Evolutionary conservation across 1,140 invertebrate species (phyloP), one percentile per base, ranked within the genome.

Genomic region (Sycophila sp.): DNA sequence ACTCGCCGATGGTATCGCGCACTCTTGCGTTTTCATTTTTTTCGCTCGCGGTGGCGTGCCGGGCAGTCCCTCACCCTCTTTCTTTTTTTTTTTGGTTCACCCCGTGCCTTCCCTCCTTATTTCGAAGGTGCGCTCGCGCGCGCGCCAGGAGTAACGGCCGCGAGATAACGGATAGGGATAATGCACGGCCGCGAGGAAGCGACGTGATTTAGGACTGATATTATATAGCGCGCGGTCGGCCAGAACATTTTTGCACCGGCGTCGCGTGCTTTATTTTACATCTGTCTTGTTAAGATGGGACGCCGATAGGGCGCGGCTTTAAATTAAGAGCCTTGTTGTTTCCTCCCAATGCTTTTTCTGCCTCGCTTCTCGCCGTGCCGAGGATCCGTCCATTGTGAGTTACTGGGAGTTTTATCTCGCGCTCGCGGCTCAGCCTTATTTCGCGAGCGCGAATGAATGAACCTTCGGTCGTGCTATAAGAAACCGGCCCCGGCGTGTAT

Each of bases 201-300:
- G 30, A 58, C 53, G 42, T 59, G 65, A 68, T 68, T 68, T 68
- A 68, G 55, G 40, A 49, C 53, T 59, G 55, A 59, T 68, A 68
- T 68, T 59, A 59, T 67, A 45, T 65, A 47, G 63, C 55, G 53
- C 36, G 32, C 11, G 53, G 17, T 55, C 36, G 17, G 2, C 2
- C 42, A 22, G 19, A 56, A 45, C 34, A 56, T 66, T 66, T 66
- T 66, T 59, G 38, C 55, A n/a, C n/a, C n/a, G n/a, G n/a, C 59
- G 65, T 68, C 59, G 55, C 42, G 22, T 24, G 19, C 40, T 40
- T 59, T 59, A 59, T 59, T 68, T 68, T 59, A 68, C 53, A 49
- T 68, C 55, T 68, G 55, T 59, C 65, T 66, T 56, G 64, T 66
- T 66, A 66, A 66, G 64, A 56, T 66, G 10, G 17, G 24, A 17